Percentiles rank a stretch among this genome's conserved stretches.
These are phyloP conservation scores for Dolichallabes microphthalmus DNA, from an alignment of 2,113 vertebrate species.

Conservation along the genomic window DNA sequence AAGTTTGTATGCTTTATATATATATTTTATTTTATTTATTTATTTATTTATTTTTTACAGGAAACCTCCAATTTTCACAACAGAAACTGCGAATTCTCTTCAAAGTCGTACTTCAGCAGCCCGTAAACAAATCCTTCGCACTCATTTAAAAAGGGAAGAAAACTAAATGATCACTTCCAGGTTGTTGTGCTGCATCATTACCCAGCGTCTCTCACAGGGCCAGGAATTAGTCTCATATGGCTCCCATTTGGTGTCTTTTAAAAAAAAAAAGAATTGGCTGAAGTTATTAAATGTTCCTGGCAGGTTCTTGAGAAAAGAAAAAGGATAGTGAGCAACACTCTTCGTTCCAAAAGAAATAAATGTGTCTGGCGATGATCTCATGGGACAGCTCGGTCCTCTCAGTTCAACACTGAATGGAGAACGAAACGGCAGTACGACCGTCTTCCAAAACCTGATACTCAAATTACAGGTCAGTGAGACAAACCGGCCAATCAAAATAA, in stretches of 20 bases:
- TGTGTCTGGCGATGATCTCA: neutral
- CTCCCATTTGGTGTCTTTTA: conserved; percentile 30
- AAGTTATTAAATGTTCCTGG: neutral
- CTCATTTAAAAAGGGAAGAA: conserved; percentile 36
- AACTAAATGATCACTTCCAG: conserved; percentile 26
- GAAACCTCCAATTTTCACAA: conserved; percentile 29
- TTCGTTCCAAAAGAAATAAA: neutral
- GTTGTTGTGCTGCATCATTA: conserved; percentile 17
- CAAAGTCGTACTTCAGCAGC: conserved; percentile 4
- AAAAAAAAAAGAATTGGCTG: neutral
- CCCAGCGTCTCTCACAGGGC: neutral
- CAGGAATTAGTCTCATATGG: conserved; percentile 27
- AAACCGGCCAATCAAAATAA: neutral
- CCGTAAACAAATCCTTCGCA: conserved; percentile 34
- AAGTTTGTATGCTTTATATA: too few relatives aligned
- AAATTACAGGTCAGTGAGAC: neutral
- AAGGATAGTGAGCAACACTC: too few relatives aligned
- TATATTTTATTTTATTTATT: too few relatives aligned
- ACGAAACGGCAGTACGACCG: neutral
- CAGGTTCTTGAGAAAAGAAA: neutral
- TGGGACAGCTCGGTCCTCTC: neutral
- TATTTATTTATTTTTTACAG: neutral
- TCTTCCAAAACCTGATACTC: neutral
- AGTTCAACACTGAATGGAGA: neutral
- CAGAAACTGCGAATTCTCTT: conserved; percentile 32